A percentile compares a stretch with the other conserved stretches of the same genome.
These are phyloP conservation scores for Archips crataeganus DNA, from an alignment of 2,888 invertebrate species.

Conservation along the genomic window DNA sequence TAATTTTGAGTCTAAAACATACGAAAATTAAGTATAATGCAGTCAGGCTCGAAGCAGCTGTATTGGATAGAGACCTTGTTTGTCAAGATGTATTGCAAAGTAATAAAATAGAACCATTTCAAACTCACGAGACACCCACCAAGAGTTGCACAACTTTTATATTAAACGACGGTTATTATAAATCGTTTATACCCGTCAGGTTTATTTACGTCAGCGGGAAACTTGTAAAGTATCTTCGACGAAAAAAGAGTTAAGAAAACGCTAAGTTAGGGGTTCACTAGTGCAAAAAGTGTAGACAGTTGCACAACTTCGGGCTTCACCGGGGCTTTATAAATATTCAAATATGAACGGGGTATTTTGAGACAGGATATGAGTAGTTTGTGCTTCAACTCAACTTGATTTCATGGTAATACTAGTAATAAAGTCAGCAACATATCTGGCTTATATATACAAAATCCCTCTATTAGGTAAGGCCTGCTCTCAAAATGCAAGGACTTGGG, in stretches of 20 bases:
- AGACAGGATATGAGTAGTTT: conserved; percentile 68
- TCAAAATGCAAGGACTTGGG: too few relatives aligned
- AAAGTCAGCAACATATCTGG: too few relatives aligned
- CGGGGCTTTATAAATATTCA: conserved; percentile 76
- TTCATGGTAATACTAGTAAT: not conserved
- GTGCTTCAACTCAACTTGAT: not conserved
- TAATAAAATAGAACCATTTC: not conserved
- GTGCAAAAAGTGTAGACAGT: conserved; percentile 23
- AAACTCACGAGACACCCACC: not conserved
- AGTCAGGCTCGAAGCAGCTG: not conserved
- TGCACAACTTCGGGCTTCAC: conserved; percentile 68
- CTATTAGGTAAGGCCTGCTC: too few relatives aligned
- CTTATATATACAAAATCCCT: too few relatives aligned
- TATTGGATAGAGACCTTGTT: not conserved
- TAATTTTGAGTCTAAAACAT: not conserved
- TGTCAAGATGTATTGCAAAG: not conserved
- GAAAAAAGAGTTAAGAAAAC: conserved; percentile 79
- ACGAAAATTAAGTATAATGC: not conserved
- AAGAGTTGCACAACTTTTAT: conserved; percentile 8
- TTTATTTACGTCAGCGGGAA: conserved; percentile 71
- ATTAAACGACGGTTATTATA: conserved; percentile 33
- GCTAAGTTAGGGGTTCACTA: conserved; percentile 71
- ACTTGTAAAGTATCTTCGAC: conserved; percentile 73
- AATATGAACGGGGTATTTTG: conserved; percentile 68
- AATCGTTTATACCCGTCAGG: conserved; percentile 32